Evolutionary conservation across 2,888 invertebrate genomes (phyloP).

Genomic region (Carterocephalus palaemon): DNA sequence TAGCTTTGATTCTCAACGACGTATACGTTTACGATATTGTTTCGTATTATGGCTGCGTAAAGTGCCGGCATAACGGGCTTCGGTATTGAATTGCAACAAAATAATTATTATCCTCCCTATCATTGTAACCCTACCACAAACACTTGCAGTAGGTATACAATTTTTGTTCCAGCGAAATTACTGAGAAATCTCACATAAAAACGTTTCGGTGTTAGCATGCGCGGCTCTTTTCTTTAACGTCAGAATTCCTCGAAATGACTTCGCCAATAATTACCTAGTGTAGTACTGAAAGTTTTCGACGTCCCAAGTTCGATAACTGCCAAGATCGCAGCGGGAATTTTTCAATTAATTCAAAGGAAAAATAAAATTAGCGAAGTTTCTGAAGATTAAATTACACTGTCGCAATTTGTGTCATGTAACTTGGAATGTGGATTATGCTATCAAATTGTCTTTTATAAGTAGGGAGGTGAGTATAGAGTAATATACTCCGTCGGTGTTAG

Average conservation of each 20-base stretch:
- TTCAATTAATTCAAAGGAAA: conserved; percentile 75
- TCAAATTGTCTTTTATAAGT: conserved; percentile 41
- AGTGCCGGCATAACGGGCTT: conserved; percentile 33
- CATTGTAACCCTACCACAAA: too few species aligned
- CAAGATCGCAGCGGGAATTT: conserved; percentile 67
- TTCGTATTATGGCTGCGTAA: conserved; percentile 61
- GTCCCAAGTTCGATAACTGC: conserved; percentile 68
- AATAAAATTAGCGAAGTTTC: conserved; percentile 73
- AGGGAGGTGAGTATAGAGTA: conserved; percentile 31
- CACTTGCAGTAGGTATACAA: too few species aligned
- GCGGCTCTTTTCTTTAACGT: conserved; percentile 43
- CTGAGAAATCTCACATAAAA: conserved; percentile 3
- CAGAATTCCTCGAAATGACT: conserved; percentile 59
- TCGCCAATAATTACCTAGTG: conserved; percentile 63
- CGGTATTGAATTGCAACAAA: conserved; percentile 33
- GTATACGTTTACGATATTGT: conserved; percentile 70
- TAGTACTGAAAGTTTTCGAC: conserved; percentile 67
- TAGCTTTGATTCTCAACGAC: conserved; percentile 72
- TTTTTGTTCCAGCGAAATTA: background rate
- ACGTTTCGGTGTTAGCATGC: conserved; percentile 31
- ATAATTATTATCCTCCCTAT: conserved; percentile 10
- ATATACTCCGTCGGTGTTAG: conserved; percentile 27
- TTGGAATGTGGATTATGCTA: conserved; percentile 56
- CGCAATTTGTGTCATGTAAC: conserved; percentile 69
- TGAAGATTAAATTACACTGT: conserved; percentile 68